These are phyloP conservation scores for Okapia johnstoni DNA, from an alignment of 2,113 vertebrate genomes.

Conservation along the genomic window DNA sequence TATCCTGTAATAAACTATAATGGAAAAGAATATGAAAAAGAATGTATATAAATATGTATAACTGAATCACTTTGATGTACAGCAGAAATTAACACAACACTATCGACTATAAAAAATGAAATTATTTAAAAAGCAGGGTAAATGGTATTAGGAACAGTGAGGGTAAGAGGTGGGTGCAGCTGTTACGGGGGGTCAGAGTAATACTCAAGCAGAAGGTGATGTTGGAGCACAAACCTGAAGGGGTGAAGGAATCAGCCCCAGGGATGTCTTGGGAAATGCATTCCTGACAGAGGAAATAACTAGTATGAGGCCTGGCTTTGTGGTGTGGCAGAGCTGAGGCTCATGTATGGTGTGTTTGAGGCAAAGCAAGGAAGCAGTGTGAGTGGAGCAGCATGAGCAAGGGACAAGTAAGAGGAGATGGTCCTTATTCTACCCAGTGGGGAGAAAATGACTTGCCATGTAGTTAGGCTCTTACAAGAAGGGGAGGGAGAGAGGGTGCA, in stretches of 20 bases:
- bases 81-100: not conserved
- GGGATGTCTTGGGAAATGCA: not conserved
- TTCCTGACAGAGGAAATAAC: not conserved
- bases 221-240: not conserved
- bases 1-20: not conserved
- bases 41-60: not conserved
- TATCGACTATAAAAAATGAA: not conserved
- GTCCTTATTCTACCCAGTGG: not conserved
- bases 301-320: rapidly evolving
- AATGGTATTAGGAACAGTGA: not conserved
- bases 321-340: rapidly evolving
- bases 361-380: not conserved
- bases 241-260: not conserved
- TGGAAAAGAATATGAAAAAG: not conserved
- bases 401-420: not conserved
- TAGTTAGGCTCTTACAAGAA: not conserved
- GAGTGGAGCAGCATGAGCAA: no score
- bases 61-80: not conserved
- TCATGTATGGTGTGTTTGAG: rapidly evolving
- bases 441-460: not conserved
- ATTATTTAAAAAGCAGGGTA: not conserved
- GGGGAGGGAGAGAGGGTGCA: no score
- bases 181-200: not conserved
- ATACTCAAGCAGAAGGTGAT: not conserved
- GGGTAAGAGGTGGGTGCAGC: not conserved